phyloP scores from a whole-genome alignment of 2,113 vertebrate species.

The Pelvicachromis taeniatus region DNA sequence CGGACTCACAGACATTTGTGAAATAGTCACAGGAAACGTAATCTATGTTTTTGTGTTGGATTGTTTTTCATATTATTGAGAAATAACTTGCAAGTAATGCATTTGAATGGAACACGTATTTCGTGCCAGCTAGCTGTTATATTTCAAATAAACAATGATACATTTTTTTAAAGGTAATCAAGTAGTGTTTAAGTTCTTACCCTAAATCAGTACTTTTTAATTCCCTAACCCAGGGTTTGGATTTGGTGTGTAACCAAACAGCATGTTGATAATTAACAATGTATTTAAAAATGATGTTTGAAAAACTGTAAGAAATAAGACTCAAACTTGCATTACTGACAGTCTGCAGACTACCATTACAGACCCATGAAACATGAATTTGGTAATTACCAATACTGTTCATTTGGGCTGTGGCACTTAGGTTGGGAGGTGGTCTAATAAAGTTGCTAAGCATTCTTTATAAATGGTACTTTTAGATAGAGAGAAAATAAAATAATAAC shows the following conservation, averaged over 20 bases:
- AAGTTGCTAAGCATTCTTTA: background rate
- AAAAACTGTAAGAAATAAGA: background rate
- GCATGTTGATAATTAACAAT: background rate
- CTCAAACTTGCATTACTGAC: background rate
- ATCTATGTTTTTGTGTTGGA: background rate
- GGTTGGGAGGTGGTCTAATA: background rate
- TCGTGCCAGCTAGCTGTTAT: background rate
- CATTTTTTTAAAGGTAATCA: background rate
- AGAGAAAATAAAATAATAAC: background rate
- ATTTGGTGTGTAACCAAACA: background rate
- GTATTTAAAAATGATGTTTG: background rate
- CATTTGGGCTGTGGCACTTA: background rate
- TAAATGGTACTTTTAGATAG: background rate
- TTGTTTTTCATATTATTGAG: background rate
- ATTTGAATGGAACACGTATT: background rate
- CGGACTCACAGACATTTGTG: fast-evolving
- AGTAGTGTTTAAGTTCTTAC: background rate
- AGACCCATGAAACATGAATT: background rate
- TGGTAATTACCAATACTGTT: background rate
- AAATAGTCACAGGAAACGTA: background rate
- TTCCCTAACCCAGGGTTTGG: background rate
- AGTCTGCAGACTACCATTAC: background rate
- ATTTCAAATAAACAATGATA: background rate
- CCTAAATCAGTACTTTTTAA: background rate
- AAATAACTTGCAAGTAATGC: background rate